phyloP scores from a whole-genome alignment of 2,797 vertebrate species.

The Capromys pilorides region DNA sequence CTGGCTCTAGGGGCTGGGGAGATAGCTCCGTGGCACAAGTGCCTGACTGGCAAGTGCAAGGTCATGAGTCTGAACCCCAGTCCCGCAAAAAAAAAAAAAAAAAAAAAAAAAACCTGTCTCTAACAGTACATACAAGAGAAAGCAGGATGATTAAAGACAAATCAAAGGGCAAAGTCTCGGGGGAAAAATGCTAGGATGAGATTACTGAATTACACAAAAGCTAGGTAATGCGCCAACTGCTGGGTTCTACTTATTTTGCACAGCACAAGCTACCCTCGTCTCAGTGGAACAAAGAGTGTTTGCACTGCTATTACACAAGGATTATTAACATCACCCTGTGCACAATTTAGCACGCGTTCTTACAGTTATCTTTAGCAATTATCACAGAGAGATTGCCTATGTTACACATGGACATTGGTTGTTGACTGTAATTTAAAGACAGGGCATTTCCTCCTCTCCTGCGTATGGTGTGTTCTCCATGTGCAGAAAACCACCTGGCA shows the following conservation, averaged over 20 bases:
- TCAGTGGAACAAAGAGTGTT: neutral
- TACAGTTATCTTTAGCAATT: neutral
- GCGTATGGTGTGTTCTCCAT: neutral
- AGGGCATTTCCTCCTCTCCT: neutral
- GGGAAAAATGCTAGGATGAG: neutral
- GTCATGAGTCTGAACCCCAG: too few relatives aligned
- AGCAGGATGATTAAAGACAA: neutral
- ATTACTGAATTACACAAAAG: slow-evolving; percentile 13
- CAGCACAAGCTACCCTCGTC: neutral
- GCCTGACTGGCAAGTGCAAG: too few relatives aligned
- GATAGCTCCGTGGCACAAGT: too few relatives aligned
- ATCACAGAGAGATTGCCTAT: neutral
- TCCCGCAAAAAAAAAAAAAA: too few relatives aligned
- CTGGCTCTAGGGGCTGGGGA: too few relatives aligned
- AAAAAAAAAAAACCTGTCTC: neutral
- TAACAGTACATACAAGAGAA: neutral
- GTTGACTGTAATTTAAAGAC: neutral
- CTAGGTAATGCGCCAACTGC: neutral
- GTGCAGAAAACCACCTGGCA: neutral
- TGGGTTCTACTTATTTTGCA: neutral
- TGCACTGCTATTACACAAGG: neutral
- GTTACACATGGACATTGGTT: neutral
- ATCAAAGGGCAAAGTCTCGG: neutral
- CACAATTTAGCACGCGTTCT: neutral
- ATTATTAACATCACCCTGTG: neutral